A percentile compares a stretch with the other conserved stretches of the same genome.
These are phyloP conservation scores for Uria lomvia DNA, from an alignment of 2,113 vertebrate species.

Conservation along the genomic window DNA sequence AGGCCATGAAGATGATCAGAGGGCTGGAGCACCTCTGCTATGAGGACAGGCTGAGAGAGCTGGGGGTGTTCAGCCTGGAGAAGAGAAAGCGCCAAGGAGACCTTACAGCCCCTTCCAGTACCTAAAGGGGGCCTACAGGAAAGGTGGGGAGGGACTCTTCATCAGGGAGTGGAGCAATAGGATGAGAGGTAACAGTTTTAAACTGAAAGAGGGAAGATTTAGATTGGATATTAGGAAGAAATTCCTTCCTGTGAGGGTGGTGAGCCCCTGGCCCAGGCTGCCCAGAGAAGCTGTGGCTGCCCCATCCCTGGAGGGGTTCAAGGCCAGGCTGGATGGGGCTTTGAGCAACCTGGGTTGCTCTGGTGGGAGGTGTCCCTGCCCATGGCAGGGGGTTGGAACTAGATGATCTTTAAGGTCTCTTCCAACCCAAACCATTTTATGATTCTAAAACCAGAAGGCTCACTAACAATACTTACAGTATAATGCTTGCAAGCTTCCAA, in stretches of 20 bases:
- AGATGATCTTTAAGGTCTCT: too few species aligned
- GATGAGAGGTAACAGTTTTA: background rate
- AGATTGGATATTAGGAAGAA: background rate
- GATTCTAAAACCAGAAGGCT: background rate
- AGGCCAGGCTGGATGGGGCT: background rate
- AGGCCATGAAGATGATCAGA: background rate
- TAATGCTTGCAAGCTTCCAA: background rate
- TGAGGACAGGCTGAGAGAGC: background rate
- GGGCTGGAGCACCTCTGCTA: background rate
- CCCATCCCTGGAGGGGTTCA: background rate
- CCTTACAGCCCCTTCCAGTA: background rate
- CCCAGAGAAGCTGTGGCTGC: background rate
- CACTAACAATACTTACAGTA: background rate
- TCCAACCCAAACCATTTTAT: background rate
- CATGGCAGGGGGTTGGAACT: background rate
- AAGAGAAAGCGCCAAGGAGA: background rate
- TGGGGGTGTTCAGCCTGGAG: background rate
- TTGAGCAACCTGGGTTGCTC: background rate
- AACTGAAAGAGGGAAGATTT: background rate
- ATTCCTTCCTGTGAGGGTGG: too few species aligned
- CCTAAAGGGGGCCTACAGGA: background rate
- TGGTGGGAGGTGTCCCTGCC: background rate
- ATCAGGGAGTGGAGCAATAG: background rate
- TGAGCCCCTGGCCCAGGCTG: background rate
- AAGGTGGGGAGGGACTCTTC: background rate